phyloP scores from a whole-genome alignment of 1,140 invertebrate species.

The Pseudachorutes palmiensis region DNA sequence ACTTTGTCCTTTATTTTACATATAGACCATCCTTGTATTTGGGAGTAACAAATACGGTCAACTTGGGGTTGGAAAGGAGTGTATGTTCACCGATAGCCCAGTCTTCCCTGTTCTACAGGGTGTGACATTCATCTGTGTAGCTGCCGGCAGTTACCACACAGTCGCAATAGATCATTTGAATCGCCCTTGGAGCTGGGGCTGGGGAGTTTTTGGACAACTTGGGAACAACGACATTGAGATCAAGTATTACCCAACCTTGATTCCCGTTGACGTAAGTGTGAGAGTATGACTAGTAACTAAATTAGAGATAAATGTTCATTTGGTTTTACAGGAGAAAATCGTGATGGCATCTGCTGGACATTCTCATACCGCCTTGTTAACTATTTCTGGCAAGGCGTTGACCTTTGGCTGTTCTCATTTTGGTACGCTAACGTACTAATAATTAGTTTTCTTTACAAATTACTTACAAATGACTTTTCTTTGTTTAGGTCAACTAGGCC shows the following conservation, averaged over 20 bases:
- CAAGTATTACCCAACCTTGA: constrained; percentile 16
- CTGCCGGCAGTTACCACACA: constrained; percentile 34
- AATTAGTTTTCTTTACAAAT: neutral
- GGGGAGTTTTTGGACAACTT: constrained; percentile 32
- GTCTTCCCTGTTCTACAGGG: constrained; percentile 23
- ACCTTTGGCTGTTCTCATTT: constrained; percentile 37
- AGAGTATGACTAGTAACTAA: neutral
- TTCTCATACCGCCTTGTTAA: constrained; percentile 35
- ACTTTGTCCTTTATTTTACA: constrained; percentile 6
- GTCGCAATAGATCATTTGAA: constrained; percentile 30
- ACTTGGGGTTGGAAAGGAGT: constrained; percentile 25
- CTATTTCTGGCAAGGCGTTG: constrained; percentile 26
- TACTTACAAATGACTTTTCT: neutral
- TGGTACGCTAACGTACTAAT: constrained; percentile 7
- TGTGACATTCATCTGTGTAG: constrained; percentile 31
- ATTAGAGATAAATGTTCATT: neutral
- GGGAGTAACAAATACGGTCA: constrained; percentile 33
- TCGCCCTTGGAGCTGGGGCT: constrained; percentile 36
- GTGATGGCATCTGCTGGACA: constrained; percentile 32
- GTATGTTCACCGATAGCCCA: constrained; percentile 18
- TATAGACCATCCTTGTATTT: constrained; percentile 30
- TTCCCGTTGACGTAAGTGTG: constrained; percentile 21
- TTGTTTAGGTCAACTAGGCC: constrained; percentile 26
- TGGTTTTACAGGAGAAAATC: constrained; percentile 27
- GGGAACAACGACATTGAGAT: constrained; percentile 26